Evolutionary conservation across 2,888 invertebrate genomes (phyloP), one percentile per base, ranked within the genome.

Genomic region (Archaeoteleia sp.): DNA sequence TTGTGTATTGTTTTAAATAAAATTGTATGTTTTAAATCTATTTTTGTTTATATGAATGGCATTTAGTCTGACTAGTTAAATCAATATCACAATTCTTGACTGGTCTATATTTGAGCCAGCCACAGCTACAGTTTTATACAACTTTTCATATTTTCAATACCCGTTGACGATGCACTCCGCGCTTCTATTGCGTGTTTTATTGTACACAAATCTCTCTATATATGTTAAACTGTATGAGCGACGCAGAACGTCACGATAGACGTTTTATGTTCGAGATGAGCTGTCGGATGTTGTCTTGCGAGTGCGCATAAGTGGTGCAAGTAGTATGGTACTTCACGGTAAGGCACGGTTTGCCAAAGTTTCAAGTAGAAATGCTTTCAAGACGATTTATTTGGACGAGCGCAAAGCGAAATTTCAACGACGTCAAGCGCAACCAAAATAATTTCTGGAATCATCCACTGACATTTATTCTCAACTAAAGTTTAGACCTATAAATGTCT

Each of bases 241-340:
- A 20, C 12, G 25, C 25, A 9, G 25, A 40, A 40, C 25, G 43
- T 39, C 48, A 48, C 25, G 20, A 12, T 14, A 35, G 1, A 20
- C 40, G 25, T 12, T 40, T 40, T 40, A 30, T 32, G 30, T 29
- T 5, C 10, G 10, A 13, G 40, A 40, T 30, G 39, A 30, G 32
- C 40, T 51, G 51, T 51, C 39, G 39, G 39, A 32, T 40, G 23
- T 23, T 39, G 51, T 23, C 37, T 48, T 40, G 17, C 13, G 40
- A 30, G 17, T 37, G 17, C 10, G 17, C 49, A 29, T 51, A 37
- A 49, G 25, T 25, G 35, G 25, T 7, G 35, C 35, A 14, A 5
- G 8, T 40, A 25, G 3, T 25, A 40, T 23, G 25, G 12, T 9
- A 20, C 23, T 12, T 2, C 12, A 40, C 13, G 40, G 25, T 9